Evolutionary conservation across 1,140 invertebrate genomes (phyloP).

Genomic region (Papilio polyxenes): DNA sequence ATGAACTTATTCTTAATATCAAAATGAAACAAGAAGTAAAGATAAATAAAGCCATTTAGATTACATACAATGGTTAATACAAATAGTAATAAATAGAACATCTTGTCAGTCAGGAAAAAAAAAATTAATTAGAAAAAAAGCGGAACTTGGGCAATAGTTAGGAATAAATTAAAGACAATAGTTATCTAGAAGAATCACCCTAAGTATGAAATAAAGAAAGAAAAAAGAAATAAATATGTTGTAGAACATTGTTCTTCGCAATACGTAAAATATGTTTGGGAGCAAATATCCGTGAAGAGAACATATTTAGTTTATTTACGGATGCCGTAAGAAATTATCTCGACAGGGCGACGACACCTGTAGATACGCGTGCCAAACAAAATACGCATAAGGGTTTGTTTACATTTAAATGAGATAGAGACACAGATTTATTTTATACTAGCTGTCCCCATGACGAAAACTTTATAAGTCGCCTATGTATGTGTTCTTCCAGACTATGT

Average conservation of each 20-base stretch:
- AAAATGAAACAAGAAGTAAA: background rate
- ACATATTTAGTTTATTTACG: constrained; percentile 30
- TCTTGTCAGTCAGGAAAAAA: no score
- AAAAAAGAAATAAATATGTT: background rate
- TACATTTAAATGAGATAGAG: background rate
- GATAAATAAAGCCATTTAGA: no score
- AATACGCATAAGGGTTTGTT: constrained; percentile 1
- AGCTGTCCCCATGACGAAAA: no score
- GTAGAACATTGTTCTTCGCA: background rate
- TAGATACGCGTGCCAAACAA: constrained; percentile 37
- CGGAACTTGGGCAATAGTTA: no score
- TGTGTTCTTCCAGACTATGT: no score
- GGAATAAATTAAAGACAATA: background rate
- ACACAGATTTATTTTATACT: background rate
- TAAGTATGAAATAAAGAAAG: background rate
- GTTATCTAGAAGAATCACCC: background rate
- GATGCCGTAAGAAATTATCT: constrained; percentile 36
- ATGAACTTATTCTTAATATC: background rate
- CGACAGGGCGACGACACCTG: constrained; percentile 36
- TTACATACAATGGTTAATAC: no score
- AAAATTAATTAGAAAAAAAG: no score
- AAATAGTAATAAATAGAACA: no score
- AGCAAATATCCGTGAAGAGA: constrained; percentile 32
- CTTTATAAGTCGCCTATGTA: no score
- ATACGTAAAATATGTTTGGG: constrained; percentile 24